Conservation (phyloP, 1,140 invertebrate species). For the Cotesia vestalis region DNA sequence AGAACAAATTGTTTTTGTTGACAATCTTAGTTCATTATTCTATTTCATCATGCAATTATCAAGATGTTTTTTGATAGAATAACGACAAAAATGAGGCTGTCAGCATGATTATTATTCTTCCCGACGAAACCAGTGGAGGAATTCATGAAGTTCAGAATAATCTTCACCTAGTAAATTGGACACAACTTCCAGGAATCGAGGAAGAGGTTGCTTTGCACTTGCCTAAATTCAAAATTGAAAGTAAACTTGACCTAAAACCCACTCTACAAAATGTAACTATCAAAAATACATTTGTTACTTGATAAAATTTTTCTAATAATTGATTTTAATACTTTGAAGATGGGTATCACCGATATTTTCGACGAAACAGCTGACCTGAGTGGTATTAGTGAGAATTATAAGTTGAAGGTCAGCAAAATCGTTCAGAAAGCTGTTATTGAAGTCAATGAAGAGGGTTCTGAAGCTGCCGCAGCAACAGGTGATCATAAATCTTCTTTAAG, state of each 20-base stretch:
- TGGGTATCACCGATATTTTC: slow-evolving; percentile 68
- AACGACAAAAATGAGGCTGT: slow-evolving; percentile 51
- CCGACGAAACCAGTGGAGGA: slow-evolving; percentile 64
- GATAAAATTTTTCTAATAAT: background rate
- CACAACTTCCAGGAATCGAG: slow-evolving; percentile 46
- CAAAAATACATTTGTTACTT: background rate
- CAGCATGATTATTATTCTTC: slow-evolving; percentile 67
- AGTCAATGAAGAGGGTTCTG: slow-evolving; percentile 72
- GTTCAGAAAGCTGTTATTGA: slow-evolving; percentile 72
- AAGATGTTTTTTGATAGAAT: slow-evolving; percentile 11
- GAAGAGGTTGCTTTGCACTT: slow-evolving; percentile 43
- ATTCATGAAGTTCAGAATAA: slow-evolving; percentile 59
- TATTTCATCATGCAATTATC: background rate
- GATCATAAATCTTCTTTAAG: slow-evolving; percentile 24
- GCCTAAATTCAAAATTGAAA: slow-evolving; percentile 66
- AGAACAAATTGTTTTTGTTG: too few relatives aligned
- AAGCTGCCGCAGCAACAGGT: slow-evolving; percentile 69
- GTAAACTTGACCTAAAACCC: slow-evolving; percentile 38
- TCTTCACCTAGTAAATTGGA: slow-evolving; percentile 56
- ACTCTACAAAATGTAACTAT: slow-evolving; percentile 34
- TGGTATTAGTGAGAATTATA: slow-evolving; percentile 57
- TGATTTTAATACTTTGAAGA: slow-evolving; percentile 45
- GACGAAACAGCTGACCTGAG: slow-evolving; percentile 64
- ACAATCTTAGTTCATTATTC: too few relatives aligned
- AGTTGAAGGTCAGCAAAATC: slow-evolving; percentile 64